These are phyloP conservation scores for Hymenopus coronatus DNA, from an alignment of 2,888 invertebrate genomes.

Conservation along the genomic window DNA sequence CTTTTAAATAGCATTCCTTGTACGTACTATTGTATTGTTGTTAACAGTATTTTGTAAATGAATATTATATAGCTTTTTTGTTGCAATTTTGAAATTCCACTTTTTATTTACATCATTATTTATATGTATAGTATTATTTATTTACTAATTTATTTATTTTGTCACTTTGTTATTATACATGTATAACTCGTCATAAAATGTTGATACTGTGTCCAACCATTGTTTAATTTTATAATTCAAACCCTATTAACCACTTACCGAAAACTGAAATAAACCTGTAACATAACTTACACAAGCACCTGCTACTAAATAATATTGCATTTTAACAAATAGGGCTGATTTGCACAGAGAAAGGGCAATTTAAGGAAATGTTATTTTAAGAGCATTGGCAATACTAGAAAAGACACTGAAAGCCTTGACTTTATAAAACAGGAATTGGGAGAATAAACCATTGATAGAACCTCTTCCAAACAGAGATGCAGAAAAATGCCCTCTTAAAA, in stretches of 20 bases:
- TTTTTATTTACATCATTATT: background rate
- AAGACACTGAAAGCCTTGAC: too few relatives aligned
- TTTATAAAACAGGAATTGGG: too few relatives aligned
- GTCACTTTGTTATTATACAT: background rate
- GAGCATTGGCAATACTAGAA: too few relatives aligned
- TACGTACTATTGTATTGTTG: conserved; percentile 5
- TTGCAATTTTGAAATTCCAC: background rate
- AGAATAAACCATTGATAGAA: too few relatives aligned
- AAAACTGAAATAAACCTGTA: background rate
- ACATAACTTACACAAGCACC: too few relatives aligned
- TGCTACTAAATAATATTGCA: too few relatives aligned
- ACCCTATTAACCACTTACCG: background rate
- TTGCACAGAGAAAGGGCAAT: too few relatives aligned
- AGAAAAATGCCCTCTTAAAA: too few relatives aligned
- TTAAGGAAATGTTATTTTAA: too few relatives aligned
- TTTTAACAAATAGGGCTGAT: too few relatives aligned
- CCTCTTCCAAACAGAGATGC: too few relatives aligned
- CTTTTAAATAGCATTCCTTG: background rate
- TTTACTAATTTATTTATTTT: background rate
- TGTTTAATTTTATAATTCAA: background rate
- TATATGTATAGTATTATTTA: background rate
- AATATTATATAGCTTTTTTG: background rate
- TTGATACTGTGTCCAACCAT: conserved; percentile 9
- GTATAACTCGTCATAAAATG: conserved; percentile 12
- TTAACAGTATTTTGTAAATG: conserved; percentile 5